phyloP scores from a whole-genome alignment of 2,113 vertebrate species.

The Hydrochoerus hydrochaeris region DNA sequence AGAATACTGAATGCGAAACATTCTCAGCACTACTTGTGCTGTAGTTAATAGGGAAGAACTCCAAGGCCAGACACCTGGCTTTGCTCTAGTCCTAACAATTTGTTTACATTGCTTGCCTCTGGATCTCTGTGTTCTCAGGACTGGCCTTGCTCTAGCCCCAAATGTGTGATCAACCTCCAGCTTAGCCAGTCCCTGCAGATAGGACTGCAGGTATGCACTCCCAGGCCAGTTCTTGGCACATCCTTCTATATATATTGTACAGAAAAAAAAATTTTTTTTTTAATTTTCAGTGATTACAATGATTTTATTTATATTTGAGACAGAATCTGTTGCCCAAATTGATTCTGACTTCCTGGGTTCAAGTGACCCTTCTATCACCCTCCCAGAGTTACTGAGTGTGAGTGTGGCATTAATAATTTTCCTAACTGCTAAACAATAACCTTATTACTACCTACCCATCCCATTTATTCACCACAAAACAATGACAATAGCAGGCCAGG shows the following conservation, averaged over 20 bases:
- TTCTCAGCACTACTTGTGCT: no score
- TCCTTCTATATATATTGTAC: constrained; percentile 35
- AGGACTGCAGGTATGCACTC: not conserved
- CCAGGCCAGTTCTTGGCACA: not conserved
- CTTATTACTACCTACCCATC: not conserved
- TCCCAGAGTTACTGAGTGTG: not conserved
- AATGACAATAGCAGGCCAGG: no score
- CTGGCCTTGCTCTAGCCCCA: no score
- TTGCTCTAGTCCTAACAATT: no score
- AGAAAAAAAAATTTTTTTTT: not conserved
- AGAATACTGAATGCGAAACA: no score
- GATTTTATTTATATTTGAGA: constrained; percentile 11
- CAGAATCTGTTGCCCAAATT: not conserved
- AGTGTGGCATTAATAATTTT: not conserved
- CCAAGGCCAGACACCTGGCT: no score
- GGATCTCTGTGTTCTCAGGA: no score
- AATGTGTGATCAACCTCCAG: no score
- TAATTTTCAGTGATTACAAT: constrained; percentile 29
- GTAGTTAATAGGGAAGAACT: no score
- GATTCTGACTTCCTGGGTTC: not conserved
- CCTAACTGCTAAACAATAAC: not conserved
- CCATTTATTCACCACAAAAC: constrained; percentile 37
- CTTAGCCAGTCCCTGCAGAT: no score
- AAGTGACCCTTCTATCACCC: no score
- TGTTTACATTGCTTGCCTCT: no score